Base-by-base conservation (phyloP, 2,113 vertebrate genomes). In the Ranitomeya variabilis region DNA sequence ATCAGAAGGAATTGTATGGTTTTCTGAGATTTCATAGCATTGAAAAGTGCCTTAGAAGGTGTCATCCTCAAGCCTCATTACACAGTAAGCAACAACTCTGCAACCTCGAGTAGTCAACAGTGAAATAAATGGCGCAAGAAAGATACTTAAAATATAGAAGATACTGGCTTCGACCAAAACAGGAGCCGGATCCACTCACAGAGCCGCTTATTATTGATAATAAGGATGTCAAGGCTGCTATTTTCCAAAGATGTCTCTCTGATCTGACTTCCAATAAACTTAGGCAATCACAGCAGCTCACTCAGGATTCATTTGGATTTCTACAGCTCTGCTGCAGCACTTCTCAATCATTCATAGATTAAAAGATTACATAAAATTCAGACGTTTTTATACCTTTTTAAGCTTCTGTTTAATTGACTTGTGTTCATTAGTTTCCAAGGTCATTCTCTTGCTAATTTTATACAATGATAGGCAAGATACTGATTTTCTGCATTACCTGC, bases 171-270 rank as follows among this genome's bases (percentile, higher is more conserved):
- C 14, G 55, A 52, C 67, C 55, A 26, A 60, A 83, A 57, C 67
- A 23, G 37, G 31, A 64, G 62, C 59, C 66, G 73, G 21, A 86
- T 79, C 62, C 57, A 26, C 59, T 86, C 74, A 55, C 55, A 79
- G 52, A 79, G 59, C 73, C 15, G 74, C 85, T 77, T 86, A 74
- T 86, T 86, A 78, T 86, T 79, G 85, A 64, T 86, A 86, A 86
- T 66, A 66, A 79, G 83, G 54, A 73, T 71, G 83, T 73, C 51
- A 85, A 19, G 83, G 52, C 83, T 57, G 54, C 83, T 85, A 73
- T 71, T 85, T 73, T 73, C 51, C 66, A 19, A 71, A 85, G 51
- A 85, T 57, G 66, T 71, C 83, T 85, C 83, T 85, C 83, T 85
- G 83, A 85, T 85, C 83, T 73, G 26, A 59, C 18, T 31, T 59